These are phyloP conservation scores for Dallia pectoralis DNA, from an alignment of 2,797 vertebrate genomes.

Conservation along the genomic window DNA sequence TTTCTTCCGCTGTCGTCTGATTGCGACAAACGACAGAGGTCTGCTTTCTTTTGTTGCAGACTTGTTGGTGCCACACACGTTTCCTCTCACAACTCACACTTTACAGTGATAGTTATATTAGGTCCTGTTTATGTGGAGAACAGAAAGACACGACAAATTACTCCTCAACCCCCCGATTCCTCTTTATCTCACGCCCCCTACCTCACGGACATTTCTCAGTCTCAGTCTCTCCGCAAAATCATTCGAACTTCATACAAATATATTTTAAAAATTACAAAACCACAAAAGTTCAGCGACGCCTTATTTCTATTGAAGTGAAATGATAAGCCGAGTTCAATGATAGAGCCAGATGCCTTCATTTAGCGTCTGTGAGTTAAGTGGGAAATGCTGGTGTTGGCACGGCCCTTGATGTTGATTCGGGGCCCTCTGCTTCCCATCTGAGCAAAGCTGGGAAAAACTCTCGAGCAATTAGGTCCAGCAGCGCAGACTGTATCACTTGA, in stretches of 20 bases:
- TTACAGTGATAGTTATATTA: slow-evolving; percentile 24
- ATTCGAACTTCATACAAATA: no score
- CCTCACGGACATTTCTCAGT: not conserved
- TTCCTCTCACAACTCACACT: slow-evolving; percentile 8
- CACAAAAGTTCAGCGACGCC: no score
- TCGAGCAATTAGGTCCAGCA: slow-evolving; percentile 15
- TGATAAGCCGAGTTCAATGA: not conserved
- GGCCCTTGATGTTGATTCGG: not conserved
- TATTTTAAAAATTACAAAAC: no score
- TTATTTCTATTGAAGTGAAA: not conserved
- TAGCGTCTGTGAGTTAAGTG: not conserved
- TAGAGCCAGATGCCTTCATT: not conserved
- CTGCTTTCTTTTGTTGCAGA: slow-evolving; percentile 15
- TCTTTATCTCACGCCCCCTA: not conserved
- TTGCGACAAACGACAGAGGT: slow-evolving; percentile 12
- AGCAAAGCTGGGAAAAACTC: slow-evolving; percentile 10
- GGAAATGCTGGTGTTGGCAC: not conserved
- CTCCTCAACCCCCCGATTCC: not conserved
- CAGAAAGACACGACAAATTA: slow-evolving; percentile 37
- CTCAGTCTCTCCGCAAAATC: no score
- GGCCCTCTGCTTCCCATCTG: not conserved
- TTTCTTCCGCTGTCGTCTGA: slow-evolving; percentile 2
- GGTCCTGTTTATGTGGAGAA: slow-evolving; percentile 14
- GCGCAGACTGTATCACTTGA: slow-evolving; percentile 12
- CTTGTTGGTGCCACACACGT: slow-evolving; percentile 13